Evolutionary conservation across 2,113 vertebrate genomes (phyloP).

Genomic region (Mobula hypostoma): DNA sequence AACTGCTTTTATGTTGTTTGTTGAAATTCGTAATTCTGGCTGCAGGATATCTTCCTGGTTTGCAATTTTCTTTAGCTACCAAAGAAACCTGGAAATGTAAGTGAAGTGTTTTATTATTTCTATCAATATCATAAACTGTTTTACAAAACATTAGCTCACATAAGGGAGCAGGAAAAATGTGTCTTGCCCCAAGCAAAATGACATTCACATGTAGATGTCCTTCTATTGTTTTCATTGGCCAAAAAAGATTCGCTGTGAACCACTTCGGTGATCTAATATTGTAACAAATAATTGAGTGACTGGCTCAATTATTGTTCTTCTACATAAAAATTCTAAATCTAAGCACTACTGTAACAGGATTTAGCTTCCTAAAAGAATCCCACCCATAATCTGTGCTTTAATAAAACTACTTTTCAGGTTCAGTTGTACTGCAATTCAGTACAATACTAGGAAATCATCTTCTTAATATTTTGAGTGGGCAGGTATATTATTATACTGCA

Average conservation of each 20-base stretch:
- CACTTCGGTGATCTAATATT: background rate
- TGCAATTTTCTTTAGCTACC: background rate
- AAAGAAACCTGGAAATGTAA: slow-evolving; percentile 8
- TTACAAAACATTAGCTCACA: background rate
- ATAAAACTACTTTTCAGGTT: background rate
- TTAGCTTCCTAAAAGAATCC: background rate
- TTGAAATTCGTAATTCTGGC: background rate
- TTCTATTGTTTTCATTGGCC: background rate
- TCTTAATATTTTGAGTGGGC: background rate
- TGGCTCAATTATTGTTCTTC: slow-evolving; percentile 19
- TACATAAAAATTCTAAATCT: background rate
- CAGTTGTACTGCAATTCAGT: background rate
- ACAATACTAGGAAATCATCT: background rate
- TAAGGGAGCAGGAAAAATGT: slow-evolving; percentile 3
- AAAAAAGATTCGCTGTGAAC: background rate
- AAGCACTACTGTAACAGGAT: slow-evolving; percentile 26
- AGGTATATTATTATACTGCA: background rate
- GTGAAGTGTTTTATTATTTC: background rate
- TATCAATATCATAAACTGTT: background rate
- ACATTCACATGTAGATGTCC: background rate
- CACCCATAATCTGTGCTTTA: background rate
- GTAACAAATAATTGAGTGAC: background rate
- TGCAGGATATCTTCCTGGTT: background rate
- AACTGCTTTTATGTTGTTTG: background rate
- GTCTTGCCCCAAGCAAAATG: background rate